These are phyloP conservation scores for Linepithema humile DNA, from an alignment of 1,140 invertebrate species.

Conservation along the genomic window DNA sequence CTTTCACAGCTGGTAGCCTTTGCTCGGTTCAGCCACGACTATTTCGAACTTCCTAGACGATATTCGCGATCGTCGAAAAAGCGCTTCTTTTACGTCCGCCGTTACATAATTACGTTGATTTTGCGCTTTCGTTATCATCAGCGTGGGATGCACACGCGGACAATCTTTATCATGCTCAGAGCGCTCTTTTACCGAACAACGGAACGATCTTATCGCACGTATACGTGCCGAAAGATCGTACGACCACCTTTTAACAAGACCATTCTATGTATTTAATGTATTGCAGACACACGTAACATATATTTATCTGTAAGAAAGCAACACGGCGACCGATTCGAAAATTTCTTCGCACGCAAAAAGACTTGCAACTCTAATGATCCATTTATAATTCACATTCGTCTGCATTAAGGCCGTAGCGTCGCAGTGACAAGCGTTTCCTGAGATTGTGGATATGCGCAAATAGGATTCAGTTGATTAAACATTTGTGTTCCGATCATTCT, in stretches of 20 bases:
- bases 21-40: background rate
- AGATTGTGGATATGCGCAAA: background rate
- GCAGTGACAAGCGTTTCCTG: background rate
- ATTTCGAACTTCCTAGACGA: background rate
- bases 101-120: conserved; percentile 59
- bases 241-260: background rate
- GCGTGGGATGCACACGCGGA: background rate
- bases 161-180: background rate
- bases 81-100: conserved; percentile 14
- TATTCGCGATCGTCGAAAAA: background rate
- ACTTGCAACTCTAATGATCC: conserved; percentile 23
- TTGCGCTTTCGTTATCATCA: background rate
- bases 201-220: background rate
- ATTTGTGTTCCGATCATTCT: background rate
- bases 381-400: conserved; percentile 34
- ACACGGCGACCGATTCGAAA: background rate
- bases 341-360: background rate
- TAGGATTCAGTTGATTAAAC: background rate
- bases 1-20: conserved; percentile 66
- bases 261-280: background rate
- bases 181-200: background rate
- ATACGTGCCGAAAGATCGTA: too few species aligned
- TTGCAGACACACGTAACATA: background rate
- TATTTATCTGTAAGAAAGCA: background rate
- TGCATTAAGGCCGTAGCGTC: background rate